Evolutionary conservation across 2,888 invertebrate genomes (phyloP).

Genomic region (Toxonevra muliebris): DNA sequence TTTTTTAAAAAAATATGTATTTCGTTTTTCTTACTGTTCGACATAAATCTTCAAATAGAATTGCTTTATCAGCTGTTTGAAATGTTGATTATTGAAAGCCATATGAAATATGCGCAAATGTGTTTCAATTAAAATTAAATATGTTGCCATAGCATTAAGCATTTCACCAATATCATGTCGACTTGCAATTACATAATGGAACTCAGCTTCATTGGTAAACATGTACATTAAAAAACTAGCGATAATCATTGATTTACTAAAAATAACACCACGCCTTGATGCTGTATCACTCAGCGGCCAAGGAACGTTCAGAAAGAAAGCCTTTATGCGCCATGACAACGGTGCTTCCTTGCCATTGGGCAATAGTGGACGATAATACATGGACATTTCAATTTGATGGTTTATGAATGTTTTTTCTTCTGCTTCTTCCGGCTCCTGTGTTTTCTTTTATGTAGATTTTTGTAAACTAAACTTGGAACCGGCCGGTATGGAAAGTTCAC

Average conservation of each 20-base stretch:
- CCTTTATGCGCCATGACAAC: conserved; percentile 38
- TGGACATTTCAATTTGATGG: conserved; percentile 14
- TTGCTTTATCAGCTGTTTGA: conserved; percentile 47
- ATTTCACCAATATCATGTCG: conserved; percentile 35
- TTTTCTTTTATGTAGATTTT: background rate
- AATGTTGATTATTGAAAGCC: conserved; percentile 34
- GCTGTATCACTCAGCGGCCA: conserved; percentile 38
- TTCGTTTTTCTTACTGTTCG: conserved; percentile 32
- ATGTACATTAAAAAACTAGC: conserved; percentile 33
- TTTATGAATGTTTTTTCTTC: background rate
- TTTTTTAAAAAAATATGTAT: too few relatives aligned
- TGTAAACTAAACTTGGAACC: too few relatives aligned
- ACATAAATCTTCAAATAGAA: conserved; percentile 53
- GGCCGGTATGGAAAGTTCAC: too few relatives aligned
- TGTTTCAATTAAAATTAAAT: conserved; percentile 38
- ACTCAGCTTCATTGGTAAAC: conserved; percentile 35
- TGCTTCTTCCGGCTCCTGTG: background rate
- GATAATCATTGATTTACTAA: conserved; percentile 28
- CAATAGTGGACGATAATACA: conserved; percentile 38
- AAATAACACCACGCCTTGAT: conserved; percentile 14
- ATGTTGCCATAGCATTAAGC: conserved; percentile 34
- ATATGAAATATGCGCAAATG: conserved; percentile 39
- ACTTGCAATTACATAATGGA: conserved; percentile 35
- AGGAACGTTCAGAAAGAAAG: conserved; percentile 34
- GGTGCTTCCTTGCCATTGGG: conserved; percentile 35